phyloP scores from a whole-genome alignment of 1,140 invertebrate species.

The Drosophila tropicalis region DNA sequence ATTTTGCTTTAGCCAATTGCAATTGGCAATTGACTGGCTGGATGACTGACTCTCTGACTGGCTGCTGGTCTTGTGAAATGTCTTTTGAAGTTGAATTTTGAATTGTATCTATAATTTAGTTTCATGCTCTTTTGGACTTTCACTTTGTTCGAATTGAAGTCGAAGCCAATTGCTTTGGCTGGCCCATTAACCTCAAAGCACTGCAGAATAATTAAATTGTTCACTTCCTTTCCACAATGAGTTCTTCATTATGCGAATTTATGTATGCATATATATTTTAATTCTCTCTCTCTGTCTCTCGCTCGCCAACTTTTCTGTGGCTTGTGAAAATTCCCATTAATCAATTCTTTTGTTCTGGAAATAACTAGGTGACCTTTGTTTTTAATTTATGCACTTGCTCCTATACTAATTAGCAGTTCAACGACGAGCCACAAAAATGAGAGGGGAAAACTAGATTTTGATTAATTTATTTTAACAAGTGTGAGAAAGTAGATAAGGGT shows the following conservation, averaged over 20 bases:
- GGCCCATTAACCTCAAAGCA: conserved; percentile 68
- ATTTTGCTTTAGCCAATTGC: conserved; percentile 25
- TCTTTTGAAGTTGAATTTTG: conserved; percentile 18
- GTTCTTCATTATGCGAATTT: conserved; percentile 66
- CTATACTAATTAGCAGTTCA: conserved; percentile 15
- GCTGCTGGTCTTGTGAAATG: conserved; percentile 20
- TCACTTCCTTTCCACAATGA: conserved; percentile 73
- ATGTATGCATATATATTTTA: conserved; percentile 39
- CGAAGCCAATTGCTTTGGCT: conserved; percentile 35
- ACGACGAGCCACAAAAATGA: conserved; percentile 18
- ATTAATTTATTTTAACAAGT: conserved; percentile 3
- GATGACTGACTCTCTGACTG: not conserved
- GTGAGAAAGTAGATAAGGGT: conserved; percentile 2
- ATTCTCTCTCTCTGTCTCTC: not conserved
- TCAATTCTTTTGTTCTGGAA: conserved; percentile 75
- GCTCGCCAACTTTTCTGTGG: not conserved
- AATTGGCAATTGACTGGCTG: conserved; percentile 24
- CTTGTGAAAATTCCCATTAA: conserved; percentile 71
- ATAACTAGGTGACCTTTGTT: conserved; percentile 70
- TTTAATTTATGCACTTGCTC: conserved; percentile 45
- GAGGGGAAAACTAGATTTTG: conserved; percentile 12
- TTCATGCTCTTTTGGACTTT: conserved; percentile 47
- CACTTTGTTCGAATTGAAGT: conserved; percentile 59
- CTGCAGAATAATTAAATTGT: conserved; percentile 70
- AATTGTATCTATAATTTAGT: conserved; percentile 26